phyloP scores from a whole-genome alignment of 2,888 invertebrate species.

The Drosophila multiciliata region DNA sequence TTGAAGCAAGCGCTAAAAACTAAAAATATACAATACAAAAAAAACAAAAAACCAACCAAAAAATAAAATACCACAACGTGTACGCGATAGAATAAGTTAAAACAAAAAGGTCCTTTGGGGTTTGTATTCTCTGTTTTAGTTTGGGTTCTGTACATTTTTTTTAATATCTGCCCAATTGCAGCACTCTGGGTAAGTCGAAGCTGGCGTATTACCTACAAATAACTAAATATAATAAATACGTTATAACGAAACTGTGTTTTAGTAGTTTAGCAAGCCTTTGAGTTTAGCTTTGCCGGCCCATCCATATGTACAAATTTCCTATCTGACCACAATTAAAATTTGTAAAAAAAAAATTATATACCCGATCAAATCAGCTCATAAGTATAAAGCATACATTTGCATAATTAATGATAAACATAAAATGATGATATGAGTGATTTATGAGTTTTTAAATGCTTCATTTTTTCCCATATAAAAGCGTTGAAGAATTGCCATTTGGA shows the following conservation, averaged over 20 bases:
- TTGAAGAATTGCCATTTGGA: not conserved
- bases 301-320: slow-evolving; percentile 52
- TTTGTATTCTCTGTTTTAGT: slow-evolving; percentile 24
- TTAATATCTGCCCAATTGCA: slow-evolving; percentile 53
- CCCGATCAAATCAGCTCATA: slow-evolving; percentile 9
- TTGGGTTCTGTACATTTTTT: slow-evolving; percentile 56
- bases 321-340: slow-evolving; percentile 17
- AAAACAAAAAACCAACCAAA: slow-evolving; percentile 38
- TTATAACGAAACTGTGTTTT: slow-evolving; percentile 57
- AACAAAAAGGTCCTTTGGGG: slow-evolving; percentile 40
- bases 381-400: slow-evolving; percentile 5
- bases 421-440: not conserved
- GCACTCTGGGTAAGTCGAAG: slow-evolving; percentile 73
- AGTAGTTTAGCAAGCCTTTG: slow-evolving; percentile 71
- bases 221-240: slow-evolving; percentile 53
- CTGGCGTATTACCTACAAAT: slow-evolving; percentile 56
- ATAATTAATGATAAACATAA: not conserved
- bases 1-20: slow-evolving; percentile 84
- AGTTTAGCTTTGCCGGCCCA: slow-evolving; percentile 71
- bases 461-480: not conserved
- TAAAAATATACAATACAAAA: slow-evolving; percentile 55
- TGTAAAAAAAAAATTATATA: not conserved
- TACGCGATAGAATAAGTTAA: slow-evolving; percentile 47
- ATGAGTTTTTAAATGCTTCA: slow-evolving; percentile 6
- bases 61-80: slow-evolving; percentile 53